Percentiles rank a stretch among this genome's conserved stretches.
Evolutionary conservation across 2,888 invertebrate genomes (phyloP).

Genomic region (Rotaria sp.): DNA sequence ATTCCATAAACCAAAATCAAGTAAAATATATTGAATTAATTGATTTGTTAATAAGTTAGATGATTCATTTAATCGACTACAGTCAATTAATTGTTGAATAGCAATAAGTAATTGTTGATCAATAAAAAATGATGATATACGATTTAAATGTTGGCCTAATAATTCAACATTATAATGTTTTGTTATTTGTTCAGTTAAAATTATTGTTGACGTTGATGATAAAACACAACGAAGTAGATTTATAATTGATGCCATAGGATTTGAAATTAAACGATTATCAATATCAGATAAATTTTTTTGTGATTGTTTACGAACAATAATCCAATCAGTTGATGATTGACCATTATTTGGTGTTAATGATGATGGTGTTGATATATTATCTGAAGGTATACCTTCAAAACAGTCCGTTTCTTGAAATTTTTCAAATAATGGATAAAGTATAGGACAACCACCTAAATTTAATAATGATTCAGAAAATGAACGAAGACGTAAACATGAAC

Average conservation of each 20-base stretch:
- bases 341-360: not conserved
- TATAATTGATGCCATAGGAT: not conserved
- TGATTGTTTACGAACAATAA: not conserved
- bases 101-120: constrained; percentile 60
- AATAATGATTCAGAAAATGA: constrained; percentile 1
- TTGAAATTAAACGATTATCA: not conserved
- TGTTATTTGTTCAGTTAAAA: constrained; percentile 25
- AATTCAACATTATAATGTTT: constrained; percentile 31
- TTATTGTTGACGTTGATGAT: not conserved
- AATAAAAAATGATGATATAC: constrained; percentile 57
- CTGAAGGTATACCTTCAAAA: not conserved
- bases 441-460: not conserved
- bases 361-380: not conserved
- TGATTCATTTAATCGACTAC: not conserved
- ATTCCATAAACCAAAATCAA: constrained; percentile 64
- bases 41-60: constrained; percentile 25
- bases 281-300: too few relatives aligned
- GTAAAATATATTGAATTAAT: constrained; percentile 56
- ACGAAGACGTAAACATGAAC: constrained; percentile 13
- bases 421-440: constrained; percentile 23
- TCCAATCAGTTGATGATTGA: too few relatives aligned
- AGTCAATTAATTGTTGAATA: constrained; percentile 17
- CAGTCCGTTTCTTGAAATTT: not conserved
- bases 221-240: not conserved
- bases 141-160: not conserved